phyloP scores from a whole-genome alignment of 2,113 vertebrate genomes.

The Pao palembangensis region DNA sequence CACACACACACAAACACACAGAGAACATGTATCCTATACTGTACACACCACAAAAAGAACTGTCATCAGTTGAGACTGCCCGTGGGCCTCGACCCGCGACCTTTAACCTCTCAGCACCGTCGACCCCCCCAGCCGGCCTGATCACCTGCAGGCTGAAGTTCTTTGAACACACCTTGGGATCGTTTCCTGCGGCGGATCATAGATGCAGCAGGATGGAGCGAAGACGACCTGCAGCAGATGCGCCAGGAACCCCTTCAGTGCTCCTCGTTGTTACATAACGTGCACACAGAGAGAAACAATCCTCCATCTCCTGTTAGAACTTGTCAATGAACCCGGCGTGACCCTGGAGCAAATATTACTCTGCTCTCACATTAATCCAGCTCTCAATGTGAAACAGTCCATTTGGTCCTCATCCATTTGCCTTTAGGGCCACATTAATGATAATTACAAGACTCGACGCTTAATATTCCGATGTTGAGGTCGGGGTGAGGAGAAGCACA shows the following conservation, averaged over 20 bases:
- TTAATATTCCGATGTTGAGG: conserved; percentile 52
- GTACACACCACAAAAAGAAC: neutral
- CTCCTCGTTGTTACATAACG: conserved; percentile 21
- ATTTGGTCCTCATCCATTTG: conserved; percentile 53
- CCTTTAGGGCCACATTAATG: conserved; percentile 62
- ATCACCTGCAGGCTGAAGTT: too few species aligned
- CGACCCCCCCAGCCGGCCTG: too few species aligned
- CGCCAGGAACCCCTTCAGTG: too few species aligned
- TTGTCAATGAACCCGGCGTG: conserved; percentile 47
- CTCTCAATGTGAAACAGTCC: conserved; percentile 49
- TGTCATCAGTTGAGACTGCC: neutral
- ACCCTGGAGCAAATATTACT: conserved; percentile 41
- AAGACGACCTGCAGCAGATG: too few species aligned
- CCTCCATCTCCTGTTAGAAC: conserved; percentile 19
- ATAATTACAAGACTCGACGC: conserved; percentile 56
- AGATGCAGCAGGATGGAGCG: too few species aligned
- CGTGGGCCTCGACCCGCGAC: too few species aligned
- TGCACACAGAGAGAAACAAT: neutral
- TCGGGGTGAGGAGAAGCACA: conserved; percentile 14
- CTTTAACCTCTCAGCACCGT: too few species aligned
- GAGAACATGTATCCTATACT: neutral
- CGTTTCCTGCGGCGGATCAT: too few species aligned
- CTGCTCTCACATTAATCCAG: conserved; percentile 29
- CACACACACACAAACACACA: neutral
- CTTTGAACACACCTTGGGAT: too few species aligned